These are phyloP conservation scores for Sylvia atricapilla DNA, from an alignment of 2,113 vertebrate species.

Conservation along the genomic window DNA sequence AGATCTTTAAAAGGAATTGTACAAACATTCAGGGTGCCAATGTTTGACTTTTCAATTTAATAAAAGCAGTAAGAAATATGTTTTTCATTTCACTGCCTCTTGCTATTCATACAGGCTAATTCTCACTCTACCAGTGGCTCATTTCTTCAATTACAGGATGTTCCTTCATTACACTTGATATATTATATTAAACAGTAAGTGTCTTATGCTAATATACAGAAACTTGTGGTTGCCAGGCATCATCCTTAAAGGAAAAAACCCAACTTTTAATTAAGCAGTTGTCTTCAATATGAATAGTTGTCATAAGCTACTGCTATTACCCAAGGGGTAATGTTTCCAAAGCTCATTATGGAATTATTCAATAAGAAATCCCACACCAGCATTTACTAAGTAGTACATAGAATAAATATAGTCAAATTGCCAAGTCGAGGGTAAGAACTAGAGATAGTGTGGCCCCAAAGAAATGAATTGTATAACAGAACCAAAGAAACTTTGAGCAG, in stretches of 20 bases:
- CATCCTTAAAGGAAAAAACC: not conserved
- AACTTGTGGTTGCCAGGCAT: not conserved
- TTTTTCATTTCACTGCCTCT: slow-evolving; percentile 27
- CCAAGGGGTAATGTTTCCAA: not conserved
- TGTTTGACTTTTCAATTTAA: slow-evolving; percentile 9
- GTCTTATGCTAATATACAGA: slow-evolving; percentile 8
- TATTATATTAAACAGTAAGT: not conserved
- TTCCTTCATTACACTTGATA: slow-evolving; percentile 7
- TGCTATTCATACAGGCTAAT: not conserved
- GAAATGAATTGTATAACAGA: not conserved
- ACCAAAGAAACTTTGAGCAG: not conserved
- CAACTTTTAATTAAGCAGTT: slow-evolving; percentile 29
- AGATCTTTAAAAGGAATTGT: not conserved
- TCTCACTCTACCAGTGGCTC: not conserved
- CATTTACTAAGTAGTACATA: not conserved
- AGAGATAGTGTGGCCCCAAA: not conserved
- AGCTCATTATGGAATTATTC: not conserved
- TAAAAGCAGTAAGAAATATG: slow-evolving; percentile 1
- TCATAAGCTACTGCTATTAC: not conserved
- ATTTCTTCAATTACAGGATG: slow-evolving; percentile 25
- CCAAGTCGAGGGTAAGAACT: not conserved
- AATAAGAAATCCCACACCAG: not conserved
- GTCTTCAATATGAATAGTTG: slow-evolving; percentile 3
- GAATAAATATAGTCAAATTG: not conserved
- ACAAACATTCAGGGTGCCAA: not conserved